A percentile compares a stretch with the other conserved stretches of the same genome.
Conservation (phyloP, 2,888 invertebrate species). For the Drosophila pegasa region DNA sequence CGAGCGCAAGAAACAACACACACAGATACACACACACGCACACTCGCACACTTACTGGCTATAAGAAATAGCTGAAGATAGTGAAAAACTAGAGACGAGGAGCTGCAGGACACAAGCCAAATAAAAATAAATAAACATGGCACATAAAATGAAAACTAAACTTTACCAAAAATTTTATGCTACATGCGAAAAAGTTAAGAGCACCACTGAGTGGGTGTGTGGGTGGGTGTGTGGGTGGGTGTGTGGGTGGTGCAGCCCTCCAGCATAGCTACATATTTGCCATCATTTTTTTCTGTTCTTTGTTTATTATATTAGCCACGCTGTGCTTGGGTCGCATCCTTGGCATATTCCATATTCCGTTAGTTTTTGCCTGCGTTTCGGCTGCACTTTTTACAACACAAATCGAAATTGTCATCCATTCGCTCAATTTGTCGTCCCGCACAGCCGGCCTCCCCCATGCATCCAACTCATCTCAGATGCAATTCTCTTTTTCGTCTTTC, state of each 20-base stretch:
- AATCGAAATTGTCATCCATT: conserved; percentile 83
- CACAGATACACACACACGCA: conserved; percentile 2
- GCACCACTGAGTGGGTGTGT: not conserved
- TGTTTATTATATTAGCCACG: conserved; percentile 37
- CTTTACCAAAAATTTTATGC: conserved; percentile 73
- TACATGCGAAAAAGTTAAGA: conserved; percentile 59
- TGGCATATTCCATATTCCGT: conserved; percentile 35
- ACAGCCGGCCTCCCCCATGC: conserved; percentile 29
- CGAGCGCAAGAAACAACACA: conserved; percentile 15
- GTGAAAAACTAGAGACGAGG: conserved; percentile 49
- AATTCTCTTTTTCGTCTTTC: conserved; percentile 48
- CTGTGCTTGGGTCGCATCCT: conserved; percentile 2
- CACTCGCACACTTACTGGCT: not conserved
- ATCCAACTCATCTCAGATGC: conserved; percentile 50
- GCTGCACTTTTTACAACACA: conserved; percentile 78
- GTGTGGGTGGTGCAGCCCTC: conserved; percentile 13
- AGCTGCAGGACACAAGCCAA: conserved; percentile 52
- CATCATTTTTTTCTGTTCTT: not conserved
- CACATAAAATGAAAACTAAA: conserved; percentile 80
- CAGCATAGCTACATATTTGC: conserved; percentile 17
- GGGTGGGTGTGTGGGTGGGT: conserved; percentile 12
- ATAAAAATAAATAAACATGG: conserved; percentile 81
- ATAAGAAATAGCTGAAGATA: conserved; percentile 64
- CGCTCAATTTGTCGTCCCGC: conserved; percentile 83
- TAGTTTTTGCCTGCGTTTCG: conserved; percentile 53